Base-by-base conservation (phyloP, 2,888 invertebrate genomes). In the Temnothorax rugatulus region DNA sequence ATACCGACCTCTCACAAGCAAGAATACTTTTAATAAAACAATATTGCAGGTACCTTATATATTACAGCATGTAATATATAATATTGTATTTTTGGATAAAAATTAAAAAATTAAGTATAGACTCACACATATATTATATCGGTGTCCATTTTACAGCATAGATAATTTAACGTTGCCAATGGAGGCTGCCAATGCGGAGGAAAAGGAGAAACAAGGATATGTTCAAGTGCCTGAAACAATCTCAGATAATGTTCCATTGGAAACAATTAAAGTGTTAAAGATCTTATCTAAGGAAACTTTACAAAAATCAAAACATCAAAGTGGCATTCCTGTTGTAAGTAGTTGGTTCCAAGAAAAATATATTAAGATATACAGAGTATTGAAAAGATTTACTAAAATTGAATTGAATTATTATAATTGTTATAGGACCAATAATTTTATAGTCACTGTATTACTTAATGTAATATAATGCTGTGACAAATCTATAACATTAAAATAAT, bases 41-140 rank as follows among this genome's bases (percentile, higher is more conserved):
- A 9, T 95, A 95, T 91, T 96, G 96, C 94, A 95, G 95, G 96
- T 96, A 91, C 50, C 1, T 57, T 29, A 44, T 44, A 44, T 44
- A 8, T 41, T 41, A 61, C 4, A 18, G n/a, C n/a, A 50, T 59
- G n/a, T 2, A 52, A 29, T 4, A 41, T 15, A 57, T 75, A 29
- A 69, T 47, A 21, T 13, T 38, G 11, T n/a, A 75, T 21, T 25
- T 57, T 64, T 5, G 25, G 54, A 44, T 11, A 0, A 68, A 52
- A 68, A 41, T 77, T 29, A 29, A 29, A 29, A 29, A 29, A 29
- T 29, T 4, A 29, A 29, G 29, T 29, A 29, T 29, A 3, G 1
- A 75, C 13, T 9, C 25, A n/a, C 29, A 2, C 13, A 34, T 61
- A 29, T 21, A 47, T 38, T 0, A 29, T 29, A 15, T 15, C 13